Base-by-base conservation (phyloP, 2,888 invertebrate species). In the Torymus texanus region DNA sequence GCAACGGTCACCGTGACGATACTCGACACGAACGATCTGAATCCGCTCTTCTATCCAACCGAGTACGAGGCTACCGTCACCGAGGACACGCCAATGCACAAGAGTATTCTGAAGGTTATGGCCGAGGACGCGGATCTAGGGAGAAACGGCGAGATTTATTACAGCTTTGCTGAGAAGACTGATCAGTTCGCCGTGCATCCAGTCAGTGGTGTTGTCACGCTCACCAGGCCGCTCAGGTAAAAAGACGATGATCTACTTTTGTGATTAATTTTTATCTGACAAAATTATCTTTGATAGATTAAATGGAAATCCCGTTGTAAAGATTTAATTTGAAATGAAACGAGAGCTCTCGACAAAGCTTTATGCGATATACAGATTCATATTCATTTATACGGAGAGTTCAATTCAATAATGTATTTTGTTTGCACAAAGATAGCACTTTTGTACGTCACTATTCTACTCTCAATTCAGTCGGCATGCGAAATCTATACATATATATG, bases 101-200 rank as follows among this genome's bases (percentile, higher is more conserved):
- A 94, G 76, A 96, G 95, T 89, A 93, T 98, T 79, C 91, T 95
- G 56, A 93, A 93, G 87, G 96, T 97, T 71, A 92, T 94, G 55
- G 99, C 98, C 0, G 97, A 97, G 87, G 99, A 99, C 91, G 98
- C 99, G 3, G 99, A 99, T 90, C 92, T 97, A 55, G 99, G 98
- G 2, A 92, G 97, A 85, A 99, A 99, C 90, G 98, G 98, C 0
- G 97, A 98, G 91, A 97, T 99, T 85, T 98, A 98, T 91, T 99
- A 98, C 91, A 97, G 97, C 89, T 94, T 99, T 86, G 92, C 93
- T 70, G 94, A 96, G 84, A 93, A 93, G 79, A 96, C 95, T 63
- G 95, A 96, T 87, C 94, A 94, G 85, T 99, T 98, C 89, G 95
- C 97, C 55, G 94, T 99, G 78, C 97, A 99, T 90, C 97, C 98